Base-by-base conservation (phyloP, 2,888 invertebrate genomes). In the Scrobipalpa atriplicella region DNA sequence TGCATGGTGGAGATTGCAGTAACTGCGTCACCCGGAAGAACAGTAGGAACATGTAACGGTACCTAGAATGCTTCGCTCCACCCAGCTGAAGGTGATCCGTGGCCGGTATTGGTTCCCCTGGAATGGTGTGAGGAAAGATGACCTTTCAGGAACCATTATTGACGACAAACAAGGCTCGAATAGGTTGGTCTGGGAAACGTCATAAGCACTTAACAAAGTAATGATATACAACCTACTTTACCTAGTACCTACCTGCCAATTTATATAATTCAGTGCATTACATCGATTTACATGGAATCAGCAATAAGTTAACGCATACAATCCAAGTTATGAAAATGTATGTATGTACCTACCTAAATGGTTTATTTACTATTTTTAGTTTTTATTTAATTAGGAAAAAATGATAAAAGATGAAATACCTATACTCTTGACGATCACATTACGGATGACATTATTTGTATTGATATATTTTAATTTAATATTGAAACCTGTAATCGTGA, bases 91-190 rank as follows among this genome's bases (percentile, higher is more conserved):
- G 75, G 69, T 71, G 72, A 68, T 70, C 75, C 79, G 77, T 69
- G 75, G 70, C 74, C 76, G 80, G 86, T 82, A 90, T 91, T 90
- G 90, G 91, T 81, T 80, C 79, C 78, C 64, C 67, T 69, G 70
- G 69, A 72, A 78, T 84, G 86, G 86, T 82, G 80, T 87, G 85
- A 81, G 84, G 73, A 76, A 75, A 74, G 70, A 79, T 83, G 79
- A 74, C 79, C 81, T 82, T 82, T 78, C 78, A 70, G 74, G 73
- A 66, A 75, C 69, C 75, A 78, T 82, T 84, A 84, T 79, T 78
- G 81, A 84, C 72, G 78, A 73, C 78, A 82, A 82, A 83, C 77
- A 82, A 74, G 70, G 76, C 69, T 74, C 72, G 76, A 72, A 70
- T 76, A 77, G 72, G 70, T 74, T 69, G 68, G 69, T 68, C 72